These are phyloP conservation scores for Ferrisia virgata DNA, from an alignment of 2,888 invertebrate species.

Conservation along the genomic window DNA sequence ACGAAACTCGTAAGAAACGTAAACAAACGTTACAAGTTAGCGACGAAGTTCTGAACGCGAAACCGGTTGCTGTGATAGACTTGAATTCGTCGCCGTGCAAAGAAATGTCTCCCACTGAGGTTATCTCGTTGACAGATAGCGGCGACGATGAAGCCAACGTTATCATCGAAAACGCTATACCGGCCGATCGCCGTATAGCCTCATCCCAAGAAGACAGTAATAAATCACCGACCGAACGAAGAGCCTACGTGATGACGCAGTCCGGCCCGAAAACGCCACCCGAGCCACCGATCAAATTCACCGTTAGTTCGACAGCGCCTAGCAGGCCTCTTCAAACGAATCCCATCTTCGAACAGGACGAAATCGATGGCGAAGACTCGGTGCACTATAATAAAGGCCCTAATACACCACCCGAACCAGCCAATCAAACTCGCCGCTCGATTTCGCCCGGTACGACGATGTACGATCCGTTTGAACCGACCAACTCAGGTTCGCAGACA, in stretches of 20 bases:
- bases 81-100: slow-evolving; percentile 80
- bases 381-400: slow-evolving; percentile 58
- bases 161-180: background rate
- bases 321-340: background rate
- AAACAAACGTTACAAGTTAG: slow-evolving; percentile 51
- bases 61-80: slow-evolving; percentile 82
- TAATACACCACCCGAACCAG: slow-evolving; percentile 68
- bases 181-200: background rate
- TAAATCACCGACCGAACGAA: background rate
- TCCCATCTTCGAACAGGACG: slow-evolving; percentile 40
- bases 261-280: slow-evolving; percentile 71
- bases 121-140: slow-evolving; percentile 80
- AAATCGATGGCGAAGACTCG: slow-evolving; percentile 13
- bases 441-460: slow-evolving; percentile 66
- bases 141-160: slow-evolving; percentile 55
- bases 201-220: slow-evolving; percentile 58
- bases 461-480: slow-evolving; percentile 89
- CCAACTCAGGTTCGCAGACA: slow-evolving; percentile 69
- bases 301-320: background rate
- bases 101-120: slow-evolving; percentile 74
- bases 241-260: slow-evolving; percentile 30
- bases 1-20: slow-evolving; percentile 40
- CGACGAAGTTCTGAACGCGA: slow-evolving; percentile 57
- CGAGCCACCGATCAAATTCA: slow-evolving; percentile 53
- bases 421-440: slow-evolving; percentile 50